Evolutionary conservation across 2,113 vertebrate species (phyloP), one percentile per base, ranked within the genome.

Genomic region (Plecturocebus donacophilus): DNA sequence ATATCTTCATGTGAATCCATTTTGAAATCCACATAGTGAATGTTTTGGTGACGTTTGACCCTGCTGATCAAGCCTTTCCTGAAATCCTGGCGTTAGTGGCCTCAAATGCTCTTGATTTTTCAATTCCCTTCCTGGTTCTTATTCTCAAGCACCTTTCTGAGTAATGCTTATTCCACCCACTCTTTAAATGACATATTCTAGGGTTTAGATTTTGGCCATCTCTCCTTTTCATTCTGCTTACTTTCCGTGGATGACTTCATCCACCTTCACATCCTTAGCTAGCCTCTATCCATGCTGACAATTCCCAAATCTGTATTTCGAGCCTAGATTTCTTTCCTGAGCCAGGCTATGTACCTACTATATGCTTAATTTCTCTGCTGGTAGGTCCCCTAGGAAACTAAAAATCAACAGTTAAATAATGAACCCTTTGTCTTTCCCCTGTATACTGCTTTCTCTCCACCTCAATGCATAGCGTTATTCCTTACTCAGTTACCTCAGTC

Each of bases 141-240:
- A 81, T 75, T 58, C 42, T 95, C 11, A 71, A 56, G 54, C 14
- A 82, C 21, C 17, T 81, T 91, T 91, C 64, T 35, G 86, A 90
- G 42, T 64, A 84, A 49, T 56, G 89, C 49, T 90, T 70, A 66
- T 56, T 86, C 45, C 8, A 75, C 40, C n/a, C 19, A 66, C 80
- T 80, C 61, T 95, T 79, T 47, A 92, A 76, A 49, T 49, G 8
- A 30, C 42, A 27, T 91, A 61, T 76, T 79, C 79, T 80, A 64
- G 89, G 58, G 27, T 83, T 90, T 96, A 80, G 75, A 73, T 75
- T 80, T 49, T 27, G 64, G 42, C 54, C 90, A 77, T 49, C 11
- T 96, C 58, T 96, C 93, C 71, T 93, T 75, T 49, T 87, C 14
- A 58, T 35, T 92, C 90, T 70, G 25, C 23, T 80, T 84, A 80